A percentile compares a stretch with the other conserved stretches of the same genome.
phyloP scores from a whole-genome alignment of 2,888 invertebrate genomes.

The Lasius fuliginosus region DNA sequence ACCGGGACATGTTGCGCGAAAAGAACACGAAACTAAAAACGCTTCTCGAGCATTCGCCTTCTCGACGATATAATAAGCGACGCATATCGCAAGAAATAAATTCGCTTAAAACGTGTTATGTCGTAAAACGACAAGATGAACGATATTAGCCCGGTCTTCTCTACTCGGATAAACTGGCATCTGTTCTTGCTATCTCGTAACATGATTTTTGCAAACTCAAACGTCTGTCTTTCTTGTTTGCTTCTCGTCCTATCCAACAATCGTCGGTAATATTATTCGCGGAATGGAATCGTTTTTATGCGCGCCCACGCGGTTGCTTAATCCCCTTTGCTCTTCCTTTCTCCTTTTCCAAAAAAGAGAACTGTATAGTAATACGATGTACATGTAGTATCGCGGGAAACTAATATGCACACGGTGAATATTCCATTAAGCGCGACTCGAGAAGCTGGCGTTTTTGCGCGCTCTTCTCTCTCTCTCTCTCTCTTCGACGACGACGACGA shows the following conservation, averaged over 20 bases:
- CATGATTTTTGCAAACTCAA: conserved; percentile 28
- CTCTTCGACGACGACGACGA: neutral
- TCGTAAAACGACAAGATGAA: conserved; percentile 38
- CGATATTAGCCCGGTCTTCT: conserved; percentile 24
- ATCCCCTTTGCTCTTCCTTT: conserved; percentile 2
- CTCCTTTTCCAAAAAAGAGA: neutral
- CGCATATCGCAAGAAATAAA: conserved; percentile 47
- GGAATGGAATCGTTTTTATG: conserved; percentile 31
- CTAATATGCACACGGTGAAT: conserved; percentile 50
- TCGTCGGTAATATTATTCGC: neutral
- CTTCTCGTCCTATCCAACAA: neutral
- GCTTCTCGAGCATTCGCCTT: conserved; percentile 23
- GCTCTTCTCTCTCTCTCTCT: neutral
- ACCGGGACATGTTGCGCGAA: conserved; percentile 46
- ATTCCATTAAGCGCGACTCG: conserved; percentile 38
- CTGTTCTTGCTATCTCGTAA: conserved; percentile 36
- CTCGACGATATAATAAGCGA: conserved; percentile 46
- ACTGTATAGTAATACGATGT: conserved; percentile 1
- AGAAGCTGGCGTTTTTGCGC: neutral
- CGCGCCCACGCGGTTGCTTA: neutral
- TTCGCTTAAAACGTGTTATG: conserved; percentile 39
- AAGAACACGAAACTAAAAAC: conserved; percentile 41
- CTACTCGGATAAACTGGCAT: conserved; percentile 20
- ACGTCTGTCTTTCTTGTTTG: conserved; percentile 4
- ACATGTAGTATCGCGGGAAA: neutral